These are phyloP conservation scores for Malacoctenus gilli DNA, from an alignment of 2,797 vertebrate species.

Conservation along the genomic window DNA sequence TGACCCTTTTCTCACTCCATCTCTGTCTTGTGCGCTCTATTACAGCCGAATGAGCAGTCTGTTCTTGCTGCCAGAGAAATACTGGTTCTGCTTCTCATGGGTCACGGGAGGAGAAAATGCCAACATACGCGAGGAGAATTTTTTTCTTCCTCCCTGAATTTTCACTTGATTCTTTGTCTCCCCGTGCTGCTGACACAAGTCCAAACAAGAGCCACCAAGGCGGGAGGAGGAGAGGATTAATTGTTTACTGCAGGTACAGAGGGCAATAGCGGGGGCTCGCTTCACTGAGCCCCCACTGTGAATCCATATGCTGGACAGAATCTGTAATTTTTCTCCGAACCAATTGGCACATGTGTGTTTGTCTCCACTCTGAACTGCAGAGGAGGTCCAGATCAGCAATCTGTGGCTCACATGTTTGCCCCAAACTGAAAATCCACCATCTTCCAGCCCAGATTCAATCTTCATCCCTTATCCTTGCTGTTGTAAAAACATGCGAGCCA, in stretches of 20 bases:
- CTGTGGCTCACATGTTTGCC: too few relatives aligned
- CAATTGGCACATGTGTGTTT: constrained; percentile 44
- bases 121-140: constrained; percentile 30
- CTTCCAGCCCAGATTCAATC: constrained; percentile 13
- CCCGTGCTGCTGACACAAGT: constrained; percentile 28
- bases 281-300: constrained; percentile 65
- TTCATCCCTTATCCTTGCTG: too few relatives aligned
- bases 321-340: constrained; percentile 59
- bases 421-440: constrained; percentile 22
- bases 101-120: constrained; percentile 41
- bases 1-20: constrained; percentile 37
- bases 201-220: constrained; percentile 50
- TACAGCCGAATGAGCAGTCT: constrained; percentile 31
- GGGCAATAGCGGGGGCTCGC: constrained; percentile 59
- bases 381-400: constrained; percentile 50
- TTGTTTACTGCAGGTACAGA: constrained; percentile 76
- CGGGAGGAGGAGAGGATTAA: constrained; percentile 65
- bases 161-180: constrained; percentile 3
- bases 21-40: constrained; percentile 47
- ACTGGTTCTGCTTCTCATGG: constrained; percentile 22
- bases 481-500: too few relatives aligned
- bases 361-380: constrained; percentile 51
- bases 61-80: constrained; percentile 35
- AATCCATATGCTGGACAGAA: constrained; percentile 77
- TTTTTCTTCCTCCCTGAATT: constrained; percentile 33